Evolutionary conservation across 2,888 invertebrate genomes (phyloP), one percentile per base, ranked within the genome.

Genomic region (Perizoma flavofasciatum): DNA sequence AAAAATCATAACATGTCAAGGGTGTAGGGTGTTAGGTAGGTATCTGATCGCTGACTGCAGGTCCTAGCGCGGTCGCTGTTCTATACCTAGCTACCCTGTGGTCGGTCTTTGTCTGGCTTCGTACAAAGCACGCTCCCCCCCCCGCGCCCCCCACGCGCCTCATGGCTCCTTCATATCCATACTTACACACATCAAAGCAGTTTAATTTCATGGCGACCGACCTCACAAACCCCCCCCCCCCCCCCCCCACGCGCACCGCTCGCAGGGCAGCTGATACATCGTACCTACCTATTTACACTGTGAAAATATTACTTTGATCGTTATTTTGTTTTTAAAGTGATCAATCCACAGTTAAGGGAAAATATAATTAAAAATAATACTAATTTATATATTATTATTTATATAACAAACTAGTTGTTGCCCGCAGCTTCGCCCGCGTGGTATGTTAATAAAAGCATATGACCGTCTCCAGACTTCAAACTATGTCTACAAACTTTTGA

Each of bases 131-230:
- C 9, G 40, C 40, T 4, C 4, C 9, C 9, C n/a, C 9, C 9
- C 9, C 40, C 5, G 1, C 40, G 8, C 9, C 40, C 5, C 40
- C 40, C 9, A 4, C 40, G n/a, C 40, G n/a, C 9, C 40, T 2
- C 9, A 9, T 1, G 3, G 22, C 22, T 9, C 48, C 10, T 48
- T 41, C n/a, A 41, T 35, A 48, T 40, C 46, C 54, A 55, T 47
- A 48, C 48, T 55, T 48, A 22, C 8, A 43, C 4, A 49, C 55
- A 49, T 55, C 49, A 55, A 55, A 49, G 49, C 32, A 43, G 53
- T 46, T 49, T 54, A 53, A 59, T 54, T 59, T 59, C 40, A 59
- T 46, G 49, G 40, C 45, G 35, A 49, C 22, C 45, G 35, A 49
- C 22, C 22, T 22, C 22, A 22, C 22, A 49, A 46, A 22, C 40